Conservation (phyloP, 2,888 invertebrate species). For the Amphipyra tragopoginis region DNA sequence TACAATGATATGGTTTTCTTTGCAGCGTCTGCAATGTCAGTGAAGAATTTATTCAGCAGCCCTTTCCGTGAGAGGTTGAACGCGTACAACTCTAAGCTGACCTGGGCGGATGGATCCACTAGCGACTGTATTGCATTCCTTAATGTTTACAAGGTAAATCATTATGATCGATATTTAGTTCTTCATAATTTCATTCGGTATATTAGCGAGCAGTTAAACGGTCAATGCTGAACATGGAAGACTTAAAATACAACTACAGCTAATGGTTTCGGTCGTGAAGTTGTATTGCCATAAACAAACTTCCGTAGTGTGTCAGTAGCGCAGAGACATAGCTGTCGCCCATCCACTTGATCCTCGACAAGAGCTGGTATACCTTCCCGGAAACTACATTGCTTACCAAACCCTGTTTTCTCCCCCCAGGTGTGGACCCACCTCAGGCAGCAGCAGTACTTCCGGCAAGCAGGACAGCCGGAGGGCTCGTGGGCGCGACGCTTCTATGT, state of each 20-base stretch:
- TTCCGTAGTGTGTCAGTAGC: too few species aligned
- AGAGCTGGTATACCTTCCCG: too few species aligned
- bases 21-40: slow-evolving; percentile 94
- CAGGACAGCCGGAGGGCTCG: slow-evolving; percentile 81
- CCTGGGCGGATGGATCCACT: slow-evolving; percentile 95
- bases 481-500: slow-evolving; percentile 94
- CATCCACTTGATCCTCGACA: too few species aligned
- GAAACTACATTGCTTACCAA: too few species aligned
- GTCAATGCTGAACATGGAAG: too few species aligned
- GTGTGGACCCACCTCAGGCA: slow-evolving; percentile 92
- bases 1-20: slow-evolving; percentile 13
- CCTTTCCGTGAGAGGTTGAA: slow-evolving; percentile 92
- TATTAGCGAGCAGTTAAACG: too few species aligned
- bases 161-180: not conserved
- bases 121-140: slow-evolving; percentile 96
- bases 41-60: slow-evolving; percentile 94
- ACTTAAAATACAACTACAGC: too few species aligned
- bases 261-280: too few species aligned
- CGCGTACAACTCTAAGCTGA: slow-evolving; percentile 93
- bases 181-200: not conserved
- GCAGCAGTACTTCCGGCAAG: slow-evolving; percentile 88
- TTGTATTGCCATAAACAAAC: too few species aligned
- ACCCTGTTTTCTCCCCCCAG: slow-evolving; percentile 73
- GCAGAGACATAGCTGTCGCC: too few species aligned
- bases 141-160: slow-evolving; percentile 93